phyloP scores from a whole-genome alignment of 2,888 invertebrate genomes.

The Rotaria macrura region DNA sequence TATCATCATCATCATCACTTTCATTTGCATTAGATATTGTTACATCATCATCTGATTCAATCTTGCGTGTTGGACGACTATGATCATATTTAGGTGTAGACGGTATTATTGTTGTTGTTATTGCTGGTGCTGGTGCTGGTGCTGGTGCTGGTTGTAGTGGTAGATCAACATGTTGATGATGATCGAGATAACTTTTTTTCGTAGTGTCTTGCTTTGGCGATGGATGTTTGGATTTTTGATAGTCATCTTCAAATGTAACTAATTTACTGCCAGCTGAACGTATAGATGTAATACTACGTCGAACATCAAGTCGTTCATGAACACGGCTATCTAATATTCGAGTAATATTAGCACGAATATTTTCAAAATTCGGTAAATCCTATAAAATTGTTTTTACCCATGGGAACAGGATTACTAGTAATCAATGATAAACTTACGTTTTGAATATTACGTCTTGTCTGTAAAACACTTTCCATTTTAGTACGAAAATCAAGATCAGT shows the following conservation, averaged over 20 bases:
- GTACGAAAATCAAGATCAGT: background rate
- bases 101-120: background rate
- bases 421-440: background rate
- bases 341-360: background rate
- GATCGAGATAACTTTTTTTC: background rate
- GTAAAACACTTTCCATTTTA: background rate
- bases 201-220: background rate
- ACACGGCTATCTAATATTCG: background rate
- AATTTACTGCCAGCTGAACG: conserved; percentile 18
- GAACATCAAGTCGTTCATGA: background rate
- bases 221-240: background rate
- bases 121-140: too few relatives aligned
- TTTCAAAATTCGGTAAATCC: background rate
- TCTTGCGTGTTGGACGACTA: background rate
- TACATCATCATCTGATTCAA: background rate
- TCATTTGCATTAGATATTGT: background rate
- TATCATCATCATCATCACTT: background rate
- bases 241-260: conserved; percentile 8
- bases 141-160: too few relatives aligned
- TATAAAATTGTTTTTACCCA: background rate
- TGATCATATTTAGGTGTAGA: background rate
- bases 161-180: too few relatives aligned
- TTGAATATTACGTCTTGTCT: background rate
- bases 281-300: background rate
- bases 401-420: background rate